Percentiles rank a stretch among this genome's conserved stretches.
Evolutionary conservation across 2,113 vertebrate genomes (phyloP).

Genomic region (Aleadryas rufinucha): DNA sequence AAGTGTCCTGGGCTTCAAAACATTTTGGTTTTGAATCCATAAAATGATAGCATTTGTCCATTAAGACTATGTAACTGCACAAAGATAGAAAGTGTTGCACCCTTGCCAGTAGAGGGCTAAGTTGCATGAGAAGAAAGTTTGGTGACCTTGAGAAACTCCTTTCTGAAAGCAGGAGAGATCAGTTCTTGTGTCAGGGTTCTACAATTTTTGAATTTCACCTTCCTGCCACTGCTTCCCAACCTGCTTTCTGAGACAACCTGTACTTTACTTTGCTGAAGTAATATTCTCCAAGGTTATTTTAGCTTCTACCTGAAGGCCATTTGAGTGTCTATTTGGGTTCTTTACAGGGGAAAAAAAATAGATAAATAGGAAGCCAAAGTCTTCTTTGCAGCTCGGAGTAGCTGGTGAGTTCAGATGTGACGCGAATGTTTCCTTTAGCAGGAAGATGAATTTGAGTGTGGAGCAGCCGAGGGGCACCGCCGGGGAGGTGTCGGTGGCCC

Average conservation of each 20-base stretch:
- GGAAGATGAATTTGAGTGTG: not conserved
- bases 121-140: not conserved
- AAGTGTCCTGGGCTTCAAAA: not conserved
- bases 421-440: accelerated
- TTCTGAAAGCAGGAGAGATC: conserved; percentile 82
- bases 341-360: not conserved
- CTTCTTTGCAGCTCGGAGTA: not conserved
- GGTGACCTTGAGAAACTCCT: conserved; percentile 83
- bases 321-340: not conserved
- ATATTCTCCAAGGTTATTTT: not conserved
- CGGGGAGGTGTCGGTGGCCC: too few relatives aligned
- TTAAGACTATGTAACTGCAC: not conserved
- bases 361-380: not conserved
- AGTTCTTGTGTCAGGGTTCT: conserved; percentile 82
- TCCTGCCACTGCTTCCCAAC: conserved; percentile 61
- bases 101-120: not conserved
- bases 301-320: not conserved
- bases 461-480: accelerated
- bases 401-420: not conserved
- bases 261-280: not conserved
- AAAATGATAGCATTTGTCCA: not conserved
- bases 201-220: conserved; percentile 81
- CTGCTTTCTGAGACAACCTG: conserved; percentile 43
- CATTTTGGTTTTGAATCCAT: accelerated
- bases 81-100: not conserved